phyloP scores from a whole-genome alignment of 2,888 invertebrate genomes.

The Acleris literana region DNA sequence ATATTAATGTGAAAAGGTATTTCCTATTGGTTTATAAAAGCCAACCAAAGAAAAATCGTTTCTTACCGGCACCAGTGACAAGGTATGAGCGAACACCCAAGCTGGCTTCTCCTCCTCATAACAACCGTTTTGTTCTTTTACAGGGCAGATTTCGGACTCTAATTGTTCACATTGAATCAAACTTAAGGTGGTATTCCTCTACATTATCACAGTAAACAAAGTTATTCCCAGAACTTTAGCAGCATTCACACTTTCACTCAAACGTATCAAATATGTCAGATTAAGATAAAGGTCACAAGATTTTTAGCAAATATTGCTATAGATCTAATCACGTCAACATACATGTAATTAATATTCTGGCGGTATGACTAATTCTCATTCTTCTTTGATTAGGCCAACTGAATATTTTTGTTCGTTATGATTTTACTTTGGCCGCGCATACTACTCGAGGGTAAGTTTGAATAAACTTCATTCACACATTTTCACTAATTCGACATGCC shows the following conservation, averaged over 20 bases:
- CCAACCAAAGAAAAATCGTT: constrained; percentile 65
- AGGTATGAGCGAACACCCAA: constrained; percentile 74
- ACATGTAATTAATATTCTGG: constrained; percentile 11
- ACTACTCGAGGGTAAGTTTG: constrained; percentile 7
- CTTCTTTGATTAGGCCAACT: constrained; percentile 4
- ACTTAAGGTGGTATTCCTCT: constrained; percentile 66
- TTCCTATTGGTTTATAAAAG: constrained; percentile 77
- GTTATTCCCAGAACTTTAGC: constrained; percentile 62
- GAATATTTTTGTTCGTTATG: constrained; percentile 25
- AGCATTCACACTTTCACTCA: constrained; percentile 56
- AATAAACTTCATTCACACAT: constrained; percentile 20
- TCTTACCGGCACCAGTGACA: constrained; percentile 74
- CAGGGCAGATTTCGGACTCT: constrained; percentile 56
- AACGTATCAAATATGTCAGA: constrained; percentile 47
- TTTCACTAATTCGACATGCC: constrained; percentile 15
- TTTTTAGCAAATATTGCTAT: constrained; percentile 33
- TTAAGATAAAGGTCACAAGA: constrained; percentile 23
- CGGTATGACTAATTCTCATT: constrained; percentile 1
- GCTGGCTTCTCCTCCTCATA: constrained; percentile 78
- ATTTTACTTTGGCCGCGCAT: constrained; percentile 29
- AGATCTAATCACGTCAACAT: constrained; percentile 16
- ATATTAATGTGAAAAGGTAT: constrained; percentile 83
- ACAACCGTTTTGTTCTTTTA: constrained; percentile 70
- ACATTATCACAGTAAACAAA: constrained; percentile 79
- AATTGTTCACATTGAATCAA: constrained; percentile 56